A percentile compares a stretch with the other conserved stretches of the same genome.
These are phyloP conservation scores for Bolborhynchus lineola DNA, from an alignment of 2,113 vertebrate genomes.

Conservation along the genomic window DNA sequence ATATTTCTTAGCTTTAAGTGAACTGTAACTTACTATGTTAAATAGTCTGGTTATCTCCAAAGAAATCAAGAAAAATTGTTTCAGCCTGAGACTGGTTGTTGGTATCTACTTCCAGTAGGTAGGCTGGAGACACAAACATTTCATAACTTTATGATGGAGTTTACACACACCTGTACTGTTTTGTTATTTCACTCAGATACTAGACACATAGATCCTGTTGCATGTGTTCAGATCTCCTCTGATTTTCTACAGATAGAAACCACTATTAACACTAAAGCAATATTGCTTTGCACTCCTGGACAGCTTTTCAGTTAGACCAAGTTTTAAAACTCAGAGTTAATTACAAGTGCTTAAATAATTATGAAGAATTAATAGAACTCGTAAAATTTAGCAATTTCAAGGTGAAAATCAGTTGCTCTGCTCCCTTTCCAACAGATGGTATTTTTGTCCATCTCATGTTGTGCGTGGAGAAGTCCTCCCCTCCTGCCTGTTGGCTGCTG, in stretches of 20 bases:
- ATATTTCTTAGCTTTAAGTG: neutral
- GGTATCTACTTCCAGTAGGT: neutral
- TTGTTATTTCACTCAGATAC: neutral
- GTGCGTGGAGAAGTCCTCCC: neutral
- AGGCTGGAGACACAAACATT: neutral
- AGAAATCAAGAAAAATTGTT: neutral
- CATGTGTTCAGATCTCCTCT: neutral
- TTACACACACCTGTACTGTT: neutral
- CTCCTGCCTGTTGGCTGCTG: conserved; percentile 30
- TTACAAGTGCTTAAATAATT: neutral
- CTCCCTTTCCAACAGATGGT: neutral
- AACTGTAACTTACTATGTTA: neutral
- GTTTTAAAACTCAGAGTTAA: neutral
- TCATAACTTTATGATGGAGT: neutral
- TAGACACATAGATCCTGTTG: neutral
- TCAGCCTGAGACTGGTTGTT: neutral
- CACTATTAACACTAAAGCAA: neutral
- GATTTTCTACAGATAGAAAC: neutral
- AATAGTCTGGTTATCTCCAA: neutral
- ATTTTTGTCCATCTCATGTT: neutral
- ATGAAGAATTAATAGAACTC: neutral
- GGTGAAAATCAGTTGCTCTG: neutral
- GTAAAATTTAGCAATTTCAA: neutral
- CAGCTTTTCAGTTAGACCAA: neutral
- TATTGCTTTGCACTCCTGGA: neutral